Evolutionary conservation across 2,888 invertebrate genomes (phyloP), one percentile per base, ranked within the genome.

Genomic region (Leucoptera coffeella): DNA sequence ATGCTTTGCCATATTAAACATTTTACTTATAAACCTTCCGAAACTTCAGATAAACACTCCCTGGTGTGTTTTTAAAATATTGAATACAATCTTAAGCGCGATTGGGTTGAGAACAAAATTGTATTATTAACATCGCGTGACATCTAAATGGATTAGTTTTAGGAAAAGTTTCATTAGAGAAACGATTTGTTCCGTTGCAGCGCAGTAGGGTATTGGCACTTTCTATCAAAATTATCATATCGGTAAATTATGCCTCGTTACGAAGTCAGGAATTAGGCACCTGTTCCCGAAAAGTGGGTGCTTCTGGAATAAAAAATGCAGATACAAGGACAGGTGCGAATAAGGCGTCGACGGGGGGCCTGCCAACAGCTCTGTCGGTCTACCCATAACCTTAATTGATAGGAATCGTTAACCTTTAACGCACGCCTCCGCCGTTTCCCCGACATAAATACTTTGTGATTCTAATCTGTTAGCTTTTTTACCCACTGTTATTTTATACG

Each of bases 321-420:
- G 51, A 48, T 38, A 49, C 44, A 48, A 43, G 47, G 58, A 55
- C 58, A 59, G 59, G 59, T 59, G 59, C 57, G 57, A 69, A 67
- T 65, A 62, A 50, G 54, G 38, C 35, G 59, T 32, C 64, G 43
- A 54, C 47, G 61, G 69, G 67, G 62, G 62, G 56, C 54, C 49
- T 39, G 36, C 38, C 45, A 40, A 48, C 49, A 40, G 44, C 38
- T 41, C 46, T 46, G 51, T 52, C 59, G 51, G 46, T 57, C 54
- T 45, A 50, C 58, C 62, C 57, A 62, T 62, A 65, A 65, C 65
- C 61, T 59, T 67, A 69, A 67, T 69, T 67, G 69, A 69, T 69
- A 65, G 67, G 53, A 59, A 67, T 69, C 67, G 67, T 64, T 65
- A 62, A 61, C 57, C 67, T 62, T 64, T 60, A 64, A 54, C 56